Evolutionary conservation across 2,797 vertebrate species (phyloP), one percentile per base, ranked within the genome.

Genomic region (Alfaro cultratus): DNA sequence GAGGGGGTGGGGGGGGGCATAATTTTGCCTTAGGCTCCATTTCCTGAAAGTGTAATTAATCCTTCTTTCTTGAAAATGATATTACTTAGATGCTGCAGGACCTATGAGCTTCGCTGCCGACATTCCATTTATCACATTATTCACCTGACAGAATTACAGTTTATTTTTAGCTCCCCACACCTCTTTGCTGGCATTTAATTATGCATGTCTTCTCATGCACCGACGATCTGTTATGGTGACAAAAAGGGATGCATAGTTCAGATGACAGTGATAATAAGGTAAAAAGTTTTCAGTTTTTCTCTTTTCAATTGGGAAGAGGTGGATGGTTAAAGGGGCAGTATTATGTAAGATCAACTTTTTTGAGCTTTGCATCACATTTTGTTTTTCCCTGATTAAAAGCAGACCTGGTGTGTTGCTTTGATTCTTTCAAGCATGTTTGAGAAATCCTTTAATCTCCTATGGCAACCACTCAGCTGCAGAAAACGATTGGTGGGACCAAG

Each of bases 1-100:
- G 49, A 2, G 21, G 9, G 1, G 29, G 12, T 10, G 0, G 3
- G n/a, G n/a, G 0, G 60, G 9, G 36, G 34, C 18, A 26, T 68
- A 41, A 68, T 68, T 68, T 45, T 72, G 43, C 43, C 68, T 46
- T 46, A 80, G 85, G 84, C 93, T 94, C 91, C 93, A 94, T 95
- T 94, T 95, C 90, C 89, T 91, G 83, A 91, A 92, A 91, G 84
- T 90, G 89, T 94, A 96, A 96, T 95, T 95, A 95, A 95, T 95
- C 94, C 87, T 81, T 87, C 91, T 93, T 95, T 93, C 86, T 92
- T 94, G 91, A 93, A 95, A 95, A 95, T 93, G 92, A 80, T 88
- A 95, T 95, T 93, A 95, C 85, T 91, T 73, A 79, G 89, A 76
- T 83, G 91, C 93, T 88, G 89, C 68, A 82, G 93, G 93, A 95